phyloP scores from a whole-genome alignment of 2,797 vertebrate genomes.

The Chiloscyllium punctatum region DNA sequence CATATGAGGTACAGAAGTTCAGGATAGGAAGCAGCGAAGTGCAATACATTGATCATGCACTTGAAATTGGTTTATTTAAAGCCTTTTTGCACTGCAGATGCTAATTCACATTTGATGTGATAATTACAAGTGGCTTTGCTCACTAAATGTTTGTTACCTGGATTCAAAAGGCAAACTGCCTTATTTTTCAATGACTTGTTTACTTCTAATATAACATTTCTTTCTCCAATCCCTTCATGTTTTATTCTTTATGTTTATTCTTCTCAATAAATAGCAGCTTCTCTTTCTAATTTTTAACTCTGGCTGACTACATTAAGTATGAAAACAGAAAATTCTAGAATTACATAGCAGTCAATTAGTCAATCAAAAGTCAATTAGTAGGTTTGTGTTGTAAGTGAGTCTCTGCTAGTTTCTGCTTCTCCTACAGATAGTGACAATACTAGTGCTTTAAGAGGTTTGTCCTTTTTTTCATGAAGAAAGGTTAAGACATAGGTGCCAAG shows the following conservation, averaged over 20 bases:
- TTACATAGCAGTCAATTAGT: not conserved
- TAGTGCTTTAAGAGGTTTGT: too few relatives aligned
- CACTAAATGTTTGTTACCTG: conserved; percentile 3
- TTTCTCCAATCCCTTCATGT: not conserved
- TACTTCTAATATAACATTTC: not conserved
- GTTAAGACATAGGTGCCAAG: too few relatives aligned
- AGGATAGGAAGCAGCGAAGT: not conserved
- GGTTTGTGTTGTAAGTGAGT: not conserved
- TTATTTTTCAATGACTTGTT: not conserved
- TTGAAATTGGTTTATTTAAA: conserved; percentile 7
- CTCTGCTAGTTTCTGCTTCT: not conserved
- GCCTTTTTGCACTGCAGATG: conserved; percentile 9
- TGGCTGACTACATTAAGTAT: not conserved
- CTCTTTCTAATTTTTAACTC: not conserved
- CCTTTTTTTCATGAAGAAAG: too few relatives aligned
- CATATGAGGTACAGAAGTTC: not conserved
- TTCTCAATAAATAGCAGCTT: not conserved
- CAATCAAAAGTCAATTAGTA: not conserved
- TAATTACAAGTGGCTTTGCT: not conserved
- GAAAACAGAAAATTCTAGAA: not conserved
- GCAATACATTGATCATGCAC: not conserved
- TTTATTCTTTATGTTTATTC: not conserved
- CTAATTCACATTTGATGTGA: conserved; percentile 16
- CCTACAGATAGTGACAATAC: not conserved
- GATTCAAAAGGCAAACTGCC: not conserved